phyloP scores from a whole-genome alignment of 2,797 vertebrate species.

The Hydrophis major region DNA sequence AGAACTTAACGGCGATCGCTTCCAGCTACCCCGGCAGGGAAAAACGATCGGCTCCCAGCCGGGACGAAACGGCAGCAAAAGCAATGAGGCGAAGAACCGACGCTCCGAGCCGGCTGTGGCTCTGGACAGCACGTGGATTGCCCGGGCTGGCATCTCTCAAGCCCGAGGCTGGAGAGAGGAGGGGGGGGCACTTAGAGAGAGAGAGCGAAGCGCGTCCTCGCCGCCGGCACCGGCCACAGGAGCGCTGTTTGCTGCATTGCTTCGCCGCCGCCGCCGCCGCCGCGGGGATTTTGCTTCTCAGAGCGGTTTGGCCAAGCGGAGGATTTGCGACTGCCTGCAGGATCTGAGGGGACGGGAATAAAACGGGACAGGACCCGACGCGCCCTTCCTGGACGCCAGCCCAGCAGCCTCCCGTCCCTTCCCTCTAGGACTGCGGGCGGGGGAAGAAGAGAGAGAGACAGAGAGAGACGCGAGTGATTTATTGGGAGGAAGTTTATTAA shows the following conservation, averaged over 20 bases:
- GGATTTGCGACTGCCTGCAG: constrained; percentile 18
- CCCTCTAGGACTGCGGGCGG: background rate
- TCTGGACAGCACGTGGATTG: background rate
- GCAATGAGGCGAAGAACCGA: background rate
- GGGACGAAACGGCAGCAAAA: background rate
- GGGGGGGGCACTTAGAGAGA: background rate
- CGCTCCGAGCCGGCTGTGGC: background rate
- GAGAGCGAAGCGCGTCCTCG: background rate
- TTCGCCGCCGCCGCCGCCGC: too few relatives aligned
- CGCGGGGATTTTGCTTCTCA: too few relatives aligned
- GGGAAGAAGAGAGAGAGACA: too few relatives aligned
- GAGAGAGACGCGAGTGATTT: accelerated
- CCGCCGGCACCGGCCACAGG: background rate
- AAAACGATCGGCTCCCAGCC: background rate
- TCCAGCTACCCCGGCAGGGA: background rate
- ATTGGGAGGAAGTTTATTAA: background rate
- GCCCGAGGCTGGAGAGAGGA: too few relatives aligned
- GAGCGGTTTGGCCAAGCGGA: background rate
- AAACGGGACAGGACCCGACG: background rate
- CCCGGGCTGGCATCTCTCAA: background rate
- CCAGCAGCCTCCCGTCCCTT: background rate
- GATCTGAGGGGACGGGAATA: background rate
- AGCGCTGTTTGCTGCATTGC: background rate
- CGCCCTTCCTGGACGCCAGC: constrained; percentile 11
- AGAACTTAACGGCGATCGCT: background rate